phyloP scores from a whole-genome alignment of 2,888 invertebrate species.

The Gisinianus flammeolus region DNA sequence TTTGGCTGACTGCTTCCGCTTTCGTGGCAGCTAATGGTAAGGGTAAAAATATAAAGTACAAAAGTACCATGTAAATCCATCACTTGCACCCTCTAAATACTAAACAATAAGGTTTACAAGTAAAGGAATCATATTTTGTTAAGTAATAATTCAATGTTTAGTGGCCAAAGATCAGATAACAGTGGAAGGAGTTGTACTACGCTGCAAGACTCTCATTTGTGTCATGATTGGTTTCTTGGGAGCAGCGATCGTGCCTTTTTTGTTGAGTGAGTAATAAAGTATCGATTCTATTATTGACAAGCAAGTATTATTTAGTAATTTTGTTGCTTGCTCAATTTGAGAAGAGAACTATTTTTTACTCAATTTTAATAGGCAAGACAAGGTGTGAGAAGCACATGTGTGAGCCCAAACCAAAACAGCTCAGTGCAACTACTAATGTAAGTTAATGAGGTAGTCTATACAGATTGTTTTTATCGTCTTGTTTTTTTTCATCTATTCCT shows the following conservation, averaged over 20 bases:
- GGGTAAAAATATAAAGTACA: too few species aligned
- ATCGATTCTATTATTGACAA: too few species aligned
- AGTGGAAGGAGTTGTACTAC: neutral
- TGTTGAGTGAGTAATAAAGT: conserved; percentile 18
- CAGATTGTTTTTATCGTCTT: too few species aligned
- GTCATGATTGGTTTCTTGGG: conserved; percentile 38
- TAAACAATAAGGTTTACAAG: too few species aligned
- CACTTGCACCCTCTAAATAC: neutral
- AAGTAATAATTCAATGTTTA: neutral
- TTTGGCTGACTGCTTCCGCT: conserved; percentile 26
- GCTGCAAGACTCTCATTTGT: conserved; percentile 33
- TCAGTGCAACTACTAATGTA: conserved; percentile 21
- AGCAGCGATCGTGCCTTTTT: conserved; percentile 28
- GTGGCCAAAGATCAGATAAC: neutral
- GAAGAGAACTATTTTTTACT: too few species aligned
- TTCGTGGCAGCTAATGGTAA: conserved; percentile 36
- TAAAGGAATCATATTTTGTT: neutral
- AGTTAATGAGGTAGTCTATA: conserved; percentile 2
- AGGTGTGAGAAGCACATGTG: conserved; percentile 33
- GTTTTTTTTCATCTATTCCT: too few species aligned
- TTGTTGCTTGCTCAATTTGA: too few species aligned
- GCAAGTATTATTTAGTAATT: too few species aligned
- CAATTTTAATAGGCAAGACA: too few species aligned
- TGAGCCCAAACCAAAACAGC: conserved; percentile 27
- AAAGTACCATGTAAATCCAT: neutral